phyloP scores from a whole-genome alignment of 2,113 vertebrate genomes.

The Ophiodon elongatus region DNA sequence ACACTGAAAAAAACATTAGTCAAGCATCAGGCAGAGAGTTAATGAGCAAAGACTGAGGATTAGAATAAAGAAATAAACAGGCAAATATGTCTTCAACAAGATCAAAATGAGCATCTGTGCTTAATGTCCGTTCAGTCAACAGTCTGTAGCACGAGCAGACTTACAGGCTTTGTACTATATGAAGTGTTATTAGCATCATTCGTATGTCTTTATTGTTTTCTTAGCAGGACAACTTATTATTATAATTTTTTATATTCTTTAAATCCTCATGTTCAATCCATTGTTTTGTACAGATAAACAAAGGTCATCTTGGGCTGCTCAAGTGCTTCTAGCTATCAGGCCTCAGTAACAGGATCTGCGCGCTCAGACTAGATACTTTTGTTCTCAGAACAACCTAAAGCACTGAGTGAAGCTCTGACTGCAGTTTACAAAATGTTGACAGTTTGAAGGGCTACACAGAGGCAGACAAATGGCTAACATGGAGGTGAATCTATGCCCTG shows the following conservation, averaged over 20 bases:
- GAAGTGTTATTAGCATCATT: not conserved
- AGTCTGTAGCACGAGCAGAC: not conserved
- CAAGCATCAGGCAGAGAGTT: not conserved
- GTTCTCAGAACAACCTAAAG: slow-evolving; percentile 13
- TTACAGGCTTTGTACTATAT: not conserved
- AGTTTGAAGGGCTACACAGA: not conserved
- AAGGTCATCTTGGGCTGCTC: not conserved
- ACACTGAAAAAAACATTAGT: not conserved
- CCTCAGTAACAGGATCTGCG: slow-evolving; percentile 47
- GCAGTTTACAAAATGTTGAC: not conserved
- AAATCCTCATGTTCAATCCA: not conserved
- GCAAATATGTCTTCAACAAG: not conserved
- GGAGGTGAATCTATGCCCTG: not conserved
- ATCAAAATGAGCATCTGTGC: not conserved
- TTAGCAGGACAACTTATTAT: not conserved
- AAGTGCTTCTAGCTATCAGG: slow-evolving; percentile 10
- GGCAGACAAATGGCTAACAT: not conserved
- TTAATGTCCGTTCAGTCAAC: not conserved
- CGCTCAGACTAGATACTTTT: not conserved
- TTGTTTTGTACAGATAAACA: slow-evolving; percentile 7
- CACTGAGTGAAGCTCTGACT: slow-evolving; percentile 7
- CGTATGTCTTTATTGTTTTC: not conserved
- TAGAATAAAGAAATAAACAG: not conserved
- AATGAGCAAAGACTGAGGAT: not conserved
- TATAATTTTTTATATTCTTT: not conserved